These are phyloP conservation scores for Xestia ashworthii DNA, from an alignment of 2,888 invertebrate genomes.

Conservation along the genomic window DNA sequence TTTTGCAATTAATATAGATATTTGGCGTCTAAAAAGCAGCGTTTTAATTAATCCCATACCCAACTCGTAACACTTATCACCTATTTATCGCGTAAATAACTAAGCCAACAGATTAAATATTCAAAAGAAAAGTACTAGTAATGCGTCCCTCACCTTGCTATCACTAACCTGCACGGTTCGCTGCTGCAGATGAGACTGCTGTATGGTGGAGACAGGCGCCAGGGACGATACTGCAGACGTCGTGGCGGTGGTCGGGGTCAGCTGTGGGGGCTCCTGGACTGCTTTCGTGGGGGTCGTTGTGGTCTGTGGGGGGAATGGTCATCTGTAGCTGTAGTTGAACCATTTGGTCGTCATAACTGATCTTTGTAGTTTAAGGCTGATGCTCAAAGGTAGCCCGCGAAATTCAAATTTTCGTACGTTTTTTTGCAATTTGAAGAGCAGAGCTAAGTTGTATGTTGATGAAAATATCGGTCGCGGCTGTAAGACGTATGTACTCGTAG, in stretches of 20 bases:
- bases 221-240: constrained; percentile 58
- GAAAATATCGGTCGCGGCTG: no score
- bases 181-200: constrained; percentile 93
- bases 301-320: neutral
- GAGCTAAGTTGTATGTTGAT: no score
- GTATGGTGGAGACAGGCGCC: constrained; percentile 83
- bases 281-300: constrained; percentile 39
- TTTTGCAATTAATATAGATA: neutral
- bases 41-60: neutral
- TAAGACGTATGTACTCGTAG: no score
- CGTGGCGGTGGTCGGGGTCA: constrained; percentile 63
- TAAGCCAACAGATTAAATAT: neutral
- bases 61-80: neutral
- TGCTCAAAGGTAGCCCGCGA: no score
- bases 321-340: neutral
- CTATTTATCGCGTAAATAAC: no score
- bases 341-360: neutral
- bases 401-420: no score
- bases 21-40: neutral
- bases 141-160: constrained; percentile 34
- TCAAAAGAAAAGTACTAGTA: neutral
- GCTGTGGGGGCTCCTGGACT: constrained; percentile 51
- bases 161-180: constrained; percentile 90
- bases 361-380: no score
- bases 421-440: no score